These are phyloP conservation scores for Mesochorus sp. DNA, from an alignment of 2,888 invertebrate genomes.

Conservation along the genomic window DNA sequence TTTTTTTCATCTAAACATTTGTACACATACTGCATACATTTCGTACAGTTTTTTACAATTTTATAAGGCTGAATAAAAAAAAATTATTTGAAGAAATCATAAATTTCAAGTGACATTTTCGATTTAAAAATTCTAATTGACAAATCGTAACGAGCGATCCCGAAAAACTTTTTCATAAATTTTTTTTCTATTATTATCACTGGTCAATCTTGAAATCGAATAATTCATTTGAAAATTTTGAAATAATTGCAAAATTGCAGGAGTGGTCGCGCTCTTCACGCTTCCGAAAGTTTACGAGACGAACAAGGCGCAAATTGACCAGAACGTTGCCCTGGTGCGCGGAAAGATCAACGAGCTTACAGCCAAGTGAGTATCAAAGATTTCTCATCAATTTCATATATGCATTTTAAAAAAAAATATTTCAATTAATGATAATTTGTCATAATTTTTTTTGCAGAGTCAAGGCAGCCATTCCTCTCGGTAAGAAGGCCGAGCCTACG, in stretches of 20 bases:
- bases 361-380: constrained; percentile 88
- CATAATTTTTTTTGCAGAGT: constrained; percentile 86
- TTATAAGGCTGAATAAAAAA: too few species aligned
- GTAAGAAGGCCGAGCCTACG: constrained; percentile 92
- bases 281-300: constrained; percentile 98
- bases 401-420: not conserved
- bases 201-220: too few species aligned
- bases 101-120: too few species aligned
- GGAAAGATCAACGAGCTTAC: constrained; percentile 94
- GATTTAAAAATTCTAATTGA: too few species aligned
- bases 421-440: not conserved
- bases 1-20: too few species aligned
- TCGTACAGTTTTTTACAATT: too few species aligned
- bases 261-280: constrained; percentile 95
- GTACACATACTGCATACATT: too few species aligned
- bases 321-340: constrained; percentile 93
- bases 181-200: too few species aligned
- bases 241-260: constrained; percentile 84
- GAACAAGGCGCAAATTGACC: constrained; percentile 96
- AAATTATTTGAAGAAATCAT: too few species aligned
- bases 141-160: too few species aligned
- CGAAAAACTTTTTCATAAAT: too few species aligned
- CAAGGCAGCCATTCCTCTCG: constrained; percentile 93
- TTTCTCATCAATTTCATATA: not conserved
- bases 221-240: not conserved